These are phyloP conservation scores for Psephotus haematonotus DNA, from an alignment of 2,113 vertebrate species.

Conservation along the genomic window DNA sequence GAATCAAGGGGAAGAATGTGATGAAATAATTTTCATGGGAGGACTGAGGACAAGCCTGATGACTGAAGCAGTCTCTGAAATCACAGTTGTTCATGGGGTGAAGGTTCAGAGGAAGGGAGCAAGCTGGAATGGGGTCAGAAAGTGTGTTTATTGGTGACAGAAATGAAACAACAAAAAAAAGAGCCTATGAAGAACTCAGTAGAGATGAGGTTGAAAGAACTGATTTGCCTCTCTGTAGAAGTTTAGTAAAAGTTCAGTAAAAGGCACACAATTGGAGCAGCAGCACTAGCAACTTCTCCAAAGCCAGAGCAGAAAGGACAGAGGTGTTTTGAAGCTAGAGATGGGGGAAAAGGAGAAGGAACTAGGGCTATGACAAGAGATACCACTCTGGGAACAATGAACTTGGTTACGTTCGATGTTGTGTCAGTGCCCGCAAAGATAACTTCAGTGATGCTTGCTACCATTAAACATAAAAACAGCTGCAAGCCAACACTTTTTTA, in stretches of 20 bases:
- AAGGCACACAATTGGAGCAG: background rate
- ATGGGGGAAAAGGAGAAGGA: background rate
- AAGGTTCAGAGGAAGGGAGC: background rate
- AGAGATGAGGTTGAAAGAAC: background rate
- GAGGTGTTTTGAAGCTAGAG: background rate
- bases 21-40: background rate
- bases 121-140: background rate
- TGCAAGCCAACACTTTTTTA: background rate
- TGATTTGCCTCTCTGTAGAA: background rate
- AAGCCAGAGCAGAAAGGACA: background rate
- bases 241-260: background rate
- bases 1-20: background rate
- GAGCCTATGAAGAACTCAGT: background rate
- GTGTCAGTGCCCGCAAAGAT: background rate
- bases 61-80: background rate
- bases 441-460: background rate
- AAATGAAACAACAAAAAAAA: background rate
- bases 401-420: background rate
- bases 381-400: background rate
- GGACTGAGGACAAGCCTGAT: background rate
- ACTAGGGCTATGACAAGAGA: background rate
- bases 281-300: background rate
- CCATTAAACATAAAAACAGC: background rate
- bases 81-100: background rate
- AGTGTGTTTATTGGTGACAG: background rate